Percentiles rank a stretch among this genome's conserved stretches.
phyloP scores from a whole-genome alignment of 2,113 vertebrate species.

The Lynx canadensis region DNA sequence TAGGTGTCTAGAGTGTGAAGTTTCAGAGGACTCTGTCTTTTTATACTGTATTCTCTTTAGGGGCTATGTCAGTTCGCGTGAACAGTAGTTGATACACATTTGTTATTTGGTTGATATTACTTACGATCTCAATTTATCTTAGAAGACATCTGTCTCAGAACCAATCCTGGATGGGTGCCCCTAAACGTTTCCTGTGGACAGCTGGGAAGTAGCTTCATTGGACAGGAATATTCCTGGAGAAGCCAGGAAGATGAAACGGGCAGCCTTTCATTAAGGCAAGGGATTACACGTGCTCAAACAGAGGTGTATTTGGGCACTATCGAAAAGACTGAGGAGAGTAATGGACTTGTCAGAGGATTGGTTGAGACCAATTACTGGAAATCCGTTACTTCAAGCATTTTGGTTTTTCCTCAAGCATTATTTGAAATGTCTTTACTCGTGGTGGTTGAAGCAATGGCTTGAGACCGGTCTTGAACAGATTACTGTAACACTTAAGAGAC shows the following conservation, averaged over 20 bases:
- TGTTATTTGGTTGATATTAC: neutral
- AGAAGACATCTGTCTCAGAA: neutral
- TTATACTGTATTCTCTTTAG: neutral
- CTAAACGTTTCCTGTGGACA: neutral
- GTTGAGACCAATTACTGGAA: neutral
- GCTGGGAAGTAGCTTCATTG: neutral
- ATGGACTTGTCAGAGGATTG: neutral
- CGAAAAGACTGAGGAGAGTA: neutral
- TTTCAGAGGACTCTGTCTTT: neutral
- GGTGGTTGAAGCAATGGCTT: conserved; percentile 17
- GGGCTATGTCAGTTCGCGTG: neutral
- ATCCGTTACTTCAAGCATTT: neutral
- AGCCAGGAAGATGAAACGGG: neutral
- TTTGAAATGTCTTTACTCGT: neutral
- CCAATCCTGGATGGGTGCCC: neutral
- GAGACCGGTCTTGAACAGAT: neutral
- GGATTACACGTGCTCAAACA: neutral
- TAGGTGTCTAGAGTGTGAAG: neutral
- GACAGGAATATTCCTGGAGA: neutral
- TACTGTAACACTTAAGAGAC: conserved; percentile 35
- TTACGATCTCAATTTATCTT: neutral
- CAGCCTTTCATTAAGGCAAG: neutral
- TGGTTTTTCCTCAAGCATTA: neutral
- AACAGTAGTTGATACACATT: neutral
- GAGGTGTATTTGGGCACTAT: neutral